Evolutionary conservation across 1,140 invertebrate species (phyloP).

Genomic region (Drosophila carrolli): DNA sequence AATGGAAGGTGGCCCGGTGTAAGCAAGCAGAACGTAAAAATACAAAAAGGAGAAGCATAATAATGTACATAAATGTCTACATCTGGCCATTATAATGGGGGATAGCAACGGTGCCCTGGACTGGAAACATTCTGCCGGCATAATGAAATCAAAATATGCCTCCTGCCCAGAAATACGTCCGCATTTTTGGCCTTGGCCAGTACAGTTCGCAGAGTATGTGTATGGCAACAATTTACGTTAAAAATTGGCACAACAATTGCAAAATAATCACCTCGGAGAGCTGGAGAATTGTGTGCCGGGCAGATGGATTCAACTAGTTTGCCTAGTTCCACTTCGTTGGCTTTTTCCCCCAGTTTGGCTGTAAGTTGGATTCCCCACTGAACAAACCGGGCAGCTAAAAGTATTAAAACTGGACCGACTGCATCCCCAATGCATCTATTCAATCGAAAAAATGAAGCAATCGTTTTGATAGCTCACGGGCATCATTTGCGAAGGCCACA

Average conservation of each 20-base stretch:
- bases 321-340: slow-evolving; percentile 30
- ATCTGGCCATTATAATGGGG: slow-evolving; percentile 54
- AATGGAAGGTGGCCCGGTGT: slow-evolving; percentile 12
- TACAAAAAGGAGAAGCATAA: slow-evolving; percentile 41
- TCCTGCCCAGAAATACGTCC: neutral
- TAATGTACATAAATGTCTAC: slow-evolving; percentile 46
- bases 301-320: slow-evolving; percentile 35
- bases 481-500: slow-evolving; percentile 41
- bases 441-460: slow-evolving; percentile 59
- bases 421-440: slow-evolving; percentile 30
- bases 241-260: slow-evolving; percentile 71
- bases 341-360: neutral
- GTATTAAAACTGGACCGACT: slow-evolving; percentile 42
- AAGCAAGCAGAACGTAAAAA: slow-evolving; percentile 53
- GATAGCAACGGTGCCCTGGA: slow-evolving; percentile 29
- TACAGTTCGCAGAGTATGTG: slow-evolving; percentile 6
- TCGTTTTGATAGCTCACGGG: slow-evolving; percentile 64
- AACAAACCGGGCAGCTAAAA: slow-evolving; percentile 35
- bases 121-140: slow-evolving; percentile 42
- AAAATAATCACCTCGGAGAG: slow-evolving; percentile 77
- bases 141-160: slow-evolving; percentile 73
- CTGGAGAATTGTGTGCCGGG: slow-evolving; percentile 16
- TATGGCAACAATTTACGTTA: slow-evolving; percentile 45
- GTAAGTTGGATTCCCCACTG: slow-evolving; percentile 47
- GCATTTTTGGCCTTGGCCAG: slow-evolving; percentile 1